These are phyloP conservation scores for Rachycentron canadum DNA, from an alignment of 2,797 vertebrate species.

Conservation along the genomic window DNA sequence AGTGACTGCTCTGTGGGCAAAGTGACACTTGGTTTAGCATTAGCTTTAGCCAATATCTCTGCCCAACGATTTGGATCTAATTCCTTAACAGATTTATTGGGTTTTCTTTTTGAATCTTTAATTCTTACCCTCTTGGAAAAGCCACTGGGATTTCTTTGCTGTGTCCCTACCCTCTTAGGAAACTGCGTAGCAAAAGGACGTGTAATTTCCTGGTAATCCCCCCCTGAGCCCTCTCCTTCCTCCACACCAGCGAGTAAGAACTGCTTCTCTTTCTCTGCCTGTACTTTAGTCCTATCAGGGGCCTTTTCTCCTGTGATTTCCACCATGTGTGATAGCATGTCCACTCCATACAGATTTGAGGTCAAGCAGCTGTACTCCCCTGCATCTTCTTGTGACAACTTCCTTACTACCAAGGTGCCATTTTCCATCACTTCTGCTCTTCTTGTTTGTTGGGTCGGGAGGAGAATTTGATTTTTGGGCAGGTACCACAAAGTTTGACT, in stretches of 20 bases:
- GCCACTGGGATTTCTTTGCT: constrained; percentile 58
- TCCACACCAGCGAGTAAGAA: constrained; percentile 46
- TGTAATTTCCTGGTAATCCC: constrained; percentile 81
- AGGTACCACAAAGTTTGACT: constrained; percentile 84
- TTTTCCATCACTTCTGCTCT: constrained; percentile 80
- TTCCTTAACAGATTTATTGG: constrained; percentile 83
- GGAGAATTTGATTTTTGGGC: constrained; percentile 79
- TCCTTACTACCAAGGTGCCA: constrained; percentile 83
- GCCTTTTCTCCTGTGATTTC: constrained; percentile 71
- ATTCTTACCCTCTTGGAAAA: constrained; percentile 69
- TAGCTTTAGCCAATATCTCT: constrained; percentile 82
- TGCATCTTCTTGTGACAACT: constrained; percentile 75
- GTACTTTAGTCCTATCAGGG: constrained; percentile 56
- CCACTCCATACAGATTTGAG: constrained; percentile 85
- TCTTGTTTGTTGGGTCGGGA: constrained; percentile 74
- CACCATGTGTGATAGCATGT: constrained; percentile 85
- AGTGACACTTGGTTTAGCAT: constrained; percentile 68
- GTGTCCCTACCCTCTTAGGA: constrained; percentile 67
- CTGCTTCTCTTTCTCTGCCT: constrained; percentile 32
- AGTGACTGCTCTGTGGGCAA: constrained; percentile 55
- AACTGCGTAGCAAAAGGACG: constrained; percentile 70
- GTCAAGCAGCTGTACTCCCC: constrained; percentile 87
- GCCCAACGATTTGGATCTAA: constrained; percentile 83
- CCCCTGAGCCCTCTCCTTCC: constrained; percentile 80
- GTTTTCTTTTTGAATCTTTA: constrained; percentile 81